These are phyloP conservation scores for Phaenicophaeus curvirostris DNA, from an alignment of 2,797 vertebrate species.

Conservation along the genomic window DNA sequence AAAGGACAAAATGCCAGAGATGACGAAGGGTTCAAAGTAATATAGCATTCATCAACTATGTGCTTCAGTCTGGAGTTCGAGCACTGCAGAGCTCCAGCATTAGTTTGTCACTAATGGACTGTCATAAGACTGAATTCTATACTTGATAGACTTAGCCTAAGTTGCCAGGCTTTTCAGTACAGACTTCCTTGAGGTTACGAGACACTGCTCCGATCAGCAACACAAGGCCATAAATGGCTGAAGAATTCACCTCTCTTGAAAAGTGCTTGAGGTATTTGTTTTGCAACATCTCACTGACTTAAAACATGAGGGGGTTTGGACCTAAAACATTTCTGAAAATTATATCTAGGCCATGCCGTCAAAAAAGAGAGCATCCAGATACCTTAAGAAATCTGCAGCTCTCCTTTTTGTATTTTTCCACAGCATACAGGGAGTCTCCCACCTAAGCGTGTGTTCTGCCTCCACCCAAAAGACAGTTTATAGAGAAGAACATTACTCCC, in stretches of 20 bases:
- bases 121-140: neutral
- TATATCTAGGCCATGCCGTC: neutral
- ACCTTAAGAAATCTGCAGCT: neutral
- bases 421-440: neutral
- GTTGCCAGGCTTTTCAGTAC: neutral
- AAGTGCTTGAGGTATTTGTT: neutral
- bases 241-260: neutral
- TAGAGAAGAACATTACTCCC: neutral
- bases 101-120: neutral
- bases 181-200: neutral
- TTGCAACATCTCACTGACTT: neutral
- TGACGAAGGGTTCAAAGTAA: neutral
- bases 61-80: neutral
- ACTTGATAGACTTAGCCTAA: neutral
- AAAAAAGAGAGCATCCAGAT: neutral
- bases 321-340: neutral
- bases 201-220: neutral
- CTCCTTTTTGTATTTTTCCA: neutral
- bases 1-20: fast-evolving
- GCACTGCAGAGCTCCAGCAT: neutral
- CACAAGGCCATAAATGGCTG: neutral
- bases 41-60: neutral
- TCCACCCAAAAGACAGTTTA: neutral
- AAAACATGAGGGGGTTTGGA: neutral
- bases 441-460: neutral